Evolutionary conservation across 2,113 vertebrate species (phyloP).

Genomic region (Camelus bactrianus): DNA sequence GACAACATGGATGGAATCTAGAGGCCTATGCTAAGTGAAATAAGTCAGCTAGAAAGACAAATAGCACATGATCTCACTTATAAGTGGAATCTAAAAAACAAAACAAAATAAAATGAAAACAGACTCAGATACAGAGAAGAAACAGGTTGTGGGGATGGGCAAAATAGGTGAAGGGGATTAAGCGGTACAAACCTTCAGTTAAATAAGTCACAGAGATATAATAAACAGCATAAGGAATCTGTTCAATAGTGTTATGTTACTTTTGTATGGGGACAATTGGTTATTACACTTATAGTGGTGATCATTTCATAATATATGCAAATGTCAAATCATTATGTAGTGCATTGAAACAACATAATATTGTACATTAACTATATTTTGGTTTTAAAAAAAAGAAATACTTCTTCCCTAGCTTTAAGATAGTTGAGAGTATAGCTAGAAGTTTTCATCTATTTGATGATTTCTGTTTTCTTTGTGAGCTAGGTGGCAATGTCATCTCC

Average conservation of each 20-base stretch:
- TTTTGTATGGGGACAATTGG: neutral
- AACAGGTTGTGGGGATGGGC: neutral
- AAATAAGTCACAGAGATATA: neutral
- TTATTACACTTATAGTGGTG: neutral
- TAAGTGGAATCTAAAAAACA: neutral
- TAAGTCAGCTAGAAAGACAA: neutral
- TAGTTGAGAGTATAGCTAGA: neutral
- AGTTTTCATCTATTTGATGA: neutral
- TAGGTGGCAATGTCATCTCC: neutral
- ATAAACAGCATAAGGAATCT: neutral
- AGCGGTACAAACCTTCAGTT: neutral
- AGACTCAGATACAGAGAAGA: neutral
- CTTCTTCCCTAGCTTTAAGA: neutral
- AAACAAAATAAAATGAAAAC: neutral
- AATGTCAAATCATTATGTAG: neutral
- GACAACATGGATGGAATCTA: neutral
- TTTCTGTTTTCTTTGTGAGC: constrained; percentile 32
- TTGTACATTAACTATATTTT: neutral
- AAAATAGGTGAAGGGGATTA: neutral
- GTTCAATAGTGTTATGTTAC: neutral
- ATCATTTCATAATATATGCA: neutral
- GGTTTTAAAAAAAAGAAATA: neutral
- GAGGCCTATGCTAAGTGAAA: neutral
- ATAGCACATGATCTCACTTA: neutral
- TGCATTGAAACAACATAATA: neutral